Base-by-base conservation (phyloP, 35 echinoderm and acorn worm species). In the Apostichopus japonicus region DNA sequence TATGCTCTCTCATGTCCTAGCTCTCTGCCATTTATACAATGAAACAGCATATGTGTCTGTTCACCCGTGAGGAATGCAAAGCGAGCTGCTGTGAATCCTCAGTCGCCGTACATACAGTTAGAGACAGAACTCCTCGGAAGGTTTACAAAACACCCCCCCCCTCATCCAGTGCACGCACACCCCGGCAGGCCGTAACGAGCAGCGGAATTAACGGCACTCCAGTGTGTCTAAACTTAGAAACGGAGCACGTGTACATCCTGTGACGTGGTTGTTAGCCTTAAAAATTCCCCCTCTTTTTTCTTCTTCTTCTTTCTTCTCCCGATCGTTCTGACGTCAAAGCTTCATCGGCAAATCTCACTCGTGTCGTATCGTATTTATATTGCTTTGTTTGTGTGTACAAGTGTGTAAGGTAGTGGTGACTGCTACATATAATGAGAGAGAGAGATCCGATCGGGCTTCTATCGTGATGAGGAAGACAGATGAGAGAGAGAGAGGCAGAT, bases 171-270 rank as follows among this genome's bases (percentile, higher is more conserved):
- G 54, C 52, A 7, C n/a, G 21, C 1, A 75, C 71, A 19, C 71
- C 33, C 33, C 33, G 33, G 33, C 33, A 44, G 33, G 2, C 33
- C 21, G 21, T 75, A 75, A 24, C 71, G 6, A 75, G 71, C 71
- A 7, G n/a, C 71, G 6, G 71, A 73, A 73, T n/a, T 73, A 73
- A 13, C 71, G 6, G 71, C 71, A 53, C 10, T 9, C 7, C 15
- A 84, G 80, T 84, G 81, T 22, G n/a, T 57, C 81, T 84, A 84
- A 84, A 84, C 81, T 84, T 84, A 84, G 81, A 58, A 54, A 53
- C 1, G n/a, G 57, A 84, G 54, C 81, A 84, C 54, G 57, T 84
- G 81, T 84, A 54, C n/a, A 19, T 55, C 53, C 81, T 84, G 81
- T 84, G 81, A 84, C 16, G 54, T 84, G 81, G 53, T 84, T 19